These are phyloP conservation scores for Channa striata DNA, from an alignment of 2,797 vertebrate species.

Conservation along the genomic window DNA sequence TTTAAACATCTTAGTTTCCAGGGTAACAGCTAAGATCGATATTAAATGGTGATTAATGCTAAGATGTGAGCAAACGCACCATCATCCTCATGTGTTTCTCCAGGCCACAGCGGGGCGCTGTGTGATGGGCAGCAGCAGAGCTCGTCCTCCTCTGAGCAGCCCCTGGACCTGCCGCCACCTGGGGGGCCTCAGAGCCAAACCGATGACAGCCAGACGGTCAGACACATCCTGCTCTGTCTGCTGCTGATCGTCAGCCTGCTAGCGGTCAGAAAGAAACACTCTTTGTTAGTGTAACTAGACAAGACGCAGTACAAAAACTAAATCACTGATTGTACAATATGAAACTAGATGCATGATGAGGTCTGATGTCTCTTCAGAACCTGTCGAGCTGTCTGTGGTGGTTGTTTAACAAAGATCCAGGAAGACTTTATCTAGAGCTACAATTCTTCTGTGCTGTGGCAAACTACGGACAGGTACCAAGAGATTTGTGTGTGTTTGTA, in stretches of 20 bases:
- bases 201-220: conserved; percentile 90
- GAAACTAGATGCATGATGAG: background rate
- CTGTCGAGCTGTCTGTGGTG: conserved; percentile 98
- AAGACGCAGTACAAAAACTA: too few relatives aligned
- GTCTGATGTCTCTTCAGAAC: conserved; percentile 83
- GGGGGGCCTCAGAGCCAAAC: conserved; percentile 74
- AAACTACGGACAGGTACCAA: conserved; percentile 96
- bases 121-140: conserved; percentile 79
- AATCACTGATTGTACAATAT: background rate
- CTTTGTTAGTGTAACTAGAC: too few relatives aligned
- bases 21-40: too few relatives aligned
- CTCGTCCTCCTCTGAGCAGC: conserved; percentile 66
- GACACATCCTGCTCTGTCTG: conserved; percentile 93
- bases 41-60: too few relatives aligned
- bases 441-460: conserved; percentile 98
- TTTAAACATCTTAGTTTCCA: background rate
- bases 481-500: background rate
- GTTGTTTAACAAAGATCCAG: conserved; percentile 94
- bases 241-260: conserved; percentile 93
- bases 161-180: conserved; percentile 88
- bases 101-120: conserved; percentile 83
- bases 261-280: conserved; percentile 85
- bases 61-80: background rate
- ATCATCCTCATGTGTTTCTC: conserved; percentile 34
- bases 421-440: conserved; percentile 94